Evolutionary conservation across 2,888 invertebrate species (phyloP).

Genomic region (Ethmia dodecea): DNA sequence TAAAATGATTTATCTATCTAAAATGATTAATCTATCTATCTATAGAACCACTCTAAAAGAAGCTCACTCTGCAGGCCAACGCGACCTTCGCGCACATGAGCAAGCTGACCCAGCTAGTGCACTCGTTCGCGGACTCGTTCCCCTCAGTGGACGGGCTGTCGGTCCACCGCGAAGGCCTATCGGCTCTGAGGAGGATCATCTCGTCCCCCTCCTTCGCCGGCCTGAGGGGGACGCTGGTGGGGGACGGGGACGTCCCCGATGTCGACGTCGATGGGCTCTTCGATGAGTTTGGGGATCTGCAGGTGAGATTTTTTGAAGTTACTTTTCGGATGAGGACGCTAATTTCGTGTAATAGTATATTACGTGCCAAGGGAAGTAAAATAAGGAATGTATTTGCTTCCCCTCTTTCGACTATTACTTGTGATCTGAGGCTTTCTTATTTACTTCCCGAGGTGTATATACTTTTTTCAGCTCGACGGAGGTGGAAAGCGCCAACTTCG

Average conservation of each 20-base stretch:
- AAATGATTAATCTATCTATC: too few species aligned
- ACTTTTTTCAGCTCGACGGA: too few species aligned
- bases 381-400: too few species aligned
- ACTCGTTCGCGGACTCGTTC: constrained; percentile 51
- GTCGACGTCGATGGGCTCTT: constrained; percentile 44
- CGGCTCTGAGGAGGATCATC: constrained; percentile 37
- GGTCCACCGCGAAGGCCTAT: constrained; percentile 41
- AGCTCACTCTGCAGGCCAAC: constrained; percentile 62
- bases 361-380: too few species aligned
- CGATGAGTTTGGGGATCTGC: constrained; percentile 45
- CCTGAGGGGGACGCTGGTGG: constrained; percentile 28
- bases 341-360: too few species aligned
- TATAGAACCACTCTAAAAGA: neutral
- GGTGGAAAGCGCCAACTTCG: too few species aligned
- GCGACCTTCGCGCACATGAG: constrained; percentile 69
- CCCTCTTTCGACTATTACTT: too few species aligned
- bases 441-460: too few species aligned
- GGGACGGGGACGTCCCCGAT: constrained; percentile 20
- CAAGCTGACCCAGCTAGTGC: constrained; percentile 51
- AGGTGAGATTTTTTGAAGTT: too few species aligned
- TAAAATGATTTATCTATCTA: too few species aligned
- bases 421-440: too few species aligned
- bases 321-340: too few species aligned
- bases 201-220: constrained; percentile 34
- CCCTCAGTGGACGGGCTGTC: constrained; percentile 41